Evolutionary conservation across 2,113 vertebrate genomes (phyloP).

Genomic region (Myotis yumanensis): DNA sequence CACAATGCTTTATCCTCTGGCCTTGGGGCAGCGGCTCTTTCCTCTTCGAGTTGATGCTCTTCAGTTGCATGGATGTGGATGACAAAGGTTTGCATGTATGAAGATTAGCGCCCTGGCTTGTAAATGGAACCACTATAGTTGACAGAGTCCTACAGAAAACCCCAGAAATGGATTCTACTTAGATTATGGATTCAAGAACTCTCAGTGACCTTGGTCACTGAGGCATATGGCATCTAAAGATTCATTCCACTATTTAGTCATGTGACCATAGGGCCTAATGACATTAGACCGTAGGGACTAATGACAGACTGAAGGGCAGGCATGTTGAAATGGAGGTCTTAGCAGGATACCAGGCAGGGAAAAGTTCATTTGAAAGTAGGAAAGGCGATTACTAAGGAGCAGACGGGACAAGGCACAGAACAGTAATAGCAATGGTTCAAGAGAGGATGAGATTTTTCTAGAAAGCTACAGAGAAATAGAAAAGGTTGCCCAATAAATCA

Average conservation of each 20-base stretch:
- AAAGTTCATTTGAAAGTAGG: neutral
- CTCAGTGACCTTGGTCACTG: neutral
- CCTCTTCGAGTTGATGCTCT: neutral
- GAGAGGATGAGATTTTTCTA: neutral
- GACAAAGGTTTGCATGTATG: neutral
- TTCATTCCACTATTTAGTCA: neutral
- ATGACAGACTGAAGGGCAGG: neutral
- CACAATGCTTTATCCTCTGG: neutral
- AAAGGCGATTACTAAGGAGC: neutral
- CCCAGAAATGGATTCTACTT: neutral
- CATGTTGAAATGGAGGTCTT: neutral
- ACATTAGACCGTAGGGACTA: neutral
- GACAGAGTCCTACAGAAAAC: neutral
- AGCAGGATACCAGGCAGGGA: neutral
- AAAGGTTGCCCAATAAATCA: neutral
- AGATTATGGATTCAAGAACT: neutral
- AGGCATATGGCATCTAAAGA: neutral
- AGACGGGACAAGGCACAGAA: neutral
- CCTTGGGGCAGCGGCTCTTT: neutral
- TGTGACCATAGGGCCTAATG: neutral
- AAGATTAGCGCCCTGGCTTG: neutral
- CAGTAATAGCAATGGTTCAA: neutral
- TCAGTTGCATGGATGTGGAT: neutral
- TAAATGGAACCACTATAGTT: neutral
- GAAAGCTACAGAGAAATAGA: neutral